Base-by-base conservation (phyloP, 2,888 invertebrate species). In the Digitonthophagus gazella region DNA sequence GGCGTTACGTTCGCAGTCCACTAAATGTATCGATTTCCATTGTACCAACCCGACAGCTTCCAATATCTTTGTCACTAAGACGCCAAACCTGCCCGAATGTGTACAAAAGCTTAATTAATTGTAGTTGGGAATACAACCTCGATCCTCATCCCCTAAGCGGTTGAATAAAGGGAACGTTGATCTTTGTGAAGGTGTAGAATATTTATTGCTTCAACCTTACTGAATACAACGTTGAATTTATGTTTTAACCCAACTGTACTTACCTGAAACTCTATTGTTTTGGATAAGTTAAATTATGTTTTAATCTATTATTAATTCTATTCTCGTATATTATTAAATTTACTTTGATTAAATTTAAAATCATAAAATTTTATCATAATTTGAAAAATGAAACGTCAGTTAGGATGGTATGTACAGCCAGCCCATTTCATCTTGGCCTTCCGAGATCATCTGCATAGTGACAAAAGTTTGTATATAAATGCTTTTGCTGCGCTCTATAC, bases 21-120 rank as follows among this genome's bases (percentile, higher is more conserved):
- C 28, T 44, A 44, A 44, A 44, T 44, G 28, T 44, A 44, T 44
- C 28, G 28, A 44, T 44, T 44, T 44, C 28, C 28, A 44, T 44
- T 44, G 28, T 44, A 11, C 28, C 28, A 44, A n/a, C n/a, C n/a
- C n/a, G n/a, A n/a, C n/a, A 44, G 28, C 28, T 44, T 44, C 28
- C 28, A 44, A 44, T 44, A 44, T 44, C 28, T 44, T 44, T 44
- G 28, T 44, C 28, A 44, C 28, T 44, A 44, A 44, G 28, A 44
- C 28, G 28, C n/a, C n/a, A n/a, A n/a, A n/a, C n/a, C n/a, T 57
- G 57, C 20, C 18, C 20, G 61, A 19, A 61, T 61, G 61, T 19
- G 61, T 61, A 61, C 61, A 61, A 61, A 61, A 61, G 61, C 61
- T 61, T 16, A 61, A 61, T 61, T 61, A 61, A 61, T 61, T 61